These are phyloP conservation scores for Rhopalosiphum padi DNA, from an alignment of 1,140 invertebrate genomes.

Conservation along the genomic window DNA sequence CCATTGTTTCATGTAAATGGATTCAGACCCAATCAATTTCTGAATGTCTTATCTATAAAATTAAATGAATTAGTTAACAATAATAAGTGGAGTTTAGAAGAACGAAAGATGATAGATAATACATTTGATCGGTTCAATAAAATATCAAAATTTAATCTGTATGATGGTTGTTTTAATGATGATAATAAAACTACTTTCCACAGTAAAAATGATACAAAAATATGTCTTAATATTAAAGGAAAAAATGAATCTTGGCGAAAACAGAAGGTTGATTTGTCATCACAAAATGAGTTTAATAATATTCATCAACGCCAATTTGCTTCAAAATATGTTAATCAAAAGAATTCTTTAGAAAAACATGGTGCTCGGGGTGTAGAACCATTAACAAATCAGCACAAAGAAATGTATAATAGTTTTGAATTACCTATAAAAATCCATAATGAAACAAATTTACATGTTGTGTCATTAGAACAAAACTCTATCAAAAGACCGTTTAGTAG, in stretches of 20 bases:
- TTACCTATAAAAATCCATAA: not conserved
- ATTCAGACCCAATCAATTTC: slow-evolving; percentile 31
- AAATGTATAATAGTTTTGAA: not conserved
- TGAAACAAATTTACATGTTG: not conserved
- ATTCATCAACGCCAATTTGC: not conserved
- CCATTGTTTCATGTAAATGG: not conserved
- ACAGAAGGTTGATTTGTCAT: not conserved
- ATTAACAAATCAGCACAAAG: not conserved
- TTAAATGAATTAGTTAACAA: not conserved
- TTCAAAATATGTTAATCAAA: not conserved
- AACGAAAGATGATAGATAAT: not conserved
- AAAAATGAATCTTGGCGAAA: not conserved
- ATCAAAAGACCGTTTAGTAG: not conserved
- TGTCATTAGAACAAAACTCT: not conserved
- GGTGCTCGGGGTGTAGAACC: not conserved
- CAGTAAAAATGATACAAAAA: not conserved
- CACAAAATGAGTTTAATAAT: not conserved
- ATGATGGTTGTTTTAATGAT: not conserved
- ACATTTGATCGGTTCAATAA: not conserved
- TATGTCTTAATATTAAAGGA: not conserved
- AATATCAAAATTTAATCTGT: not conserved
- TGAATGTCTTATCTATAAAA: not conserved
- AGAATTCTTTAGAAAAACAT: not conserved
- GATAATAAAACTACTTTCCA: not conserved
- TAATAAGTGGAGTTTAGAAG: not conserved